A percentile compares a stretch with the other conserved stretches of the same genome.
Conservation (phyloP, 2,888 invertebrate species). For the Eudemis profundana region DNA sequence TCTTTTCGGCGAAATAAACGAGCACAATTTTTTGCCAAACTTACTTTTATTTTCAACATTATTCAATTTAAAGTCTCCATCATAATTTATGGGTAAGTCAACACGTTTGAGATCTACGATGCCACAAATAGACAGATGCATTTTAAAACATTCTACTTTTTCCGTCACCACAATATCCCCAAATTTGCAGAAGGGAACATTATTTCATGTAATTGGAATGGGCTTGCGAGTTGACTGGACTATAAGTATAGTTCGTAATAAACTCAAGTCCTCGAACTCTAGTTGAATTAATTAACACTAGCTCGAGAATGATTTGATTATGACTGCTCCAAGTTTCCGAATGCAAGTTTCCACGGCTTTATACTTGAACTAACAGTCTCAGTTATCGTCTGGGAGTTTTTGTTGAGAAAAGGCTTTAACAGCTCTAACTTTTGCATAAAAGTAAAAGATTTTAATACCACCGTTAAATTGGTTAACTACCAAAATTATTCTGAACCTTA, state of each 20-base stretch:
- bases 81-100: too few species aligned
- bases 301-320: slow-evolving; percentile 35
- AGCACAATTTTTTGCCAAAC: too few species aligned
- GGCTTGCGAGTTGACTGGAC: slow-evolving; percentile 4
- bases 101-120: too few species aligned
- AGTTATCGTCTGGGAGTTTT: neutral
- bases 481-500: too few species aligned
- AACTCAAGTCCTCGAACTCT: slow-evolving; percentile 29
- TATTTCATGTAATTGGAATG: slow-evolving; percentile 5
- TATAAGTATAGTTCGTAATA: slow-evolving; percentile 11
- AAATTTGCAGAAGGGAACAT: too few species aligned
- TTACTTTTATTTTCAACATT: too few species aligned
- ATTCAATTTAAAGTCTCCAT: too few species aligned
- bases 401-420: neutral
- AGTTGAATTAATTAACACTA: slow-evolving; percentile 33
- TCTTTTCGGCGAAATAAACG: too few species aligned
- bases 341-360: slow-evolving; percentile 23
- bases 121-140: too few species aligned
- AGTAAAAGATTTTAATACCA: neutral
- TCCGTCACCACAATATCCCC: too few species aligned
- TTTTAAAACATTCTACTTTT: too few species aligned
- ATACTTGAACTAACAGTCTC: slow-evolving; percentile 20
- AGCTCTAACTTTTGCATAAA: neutral
- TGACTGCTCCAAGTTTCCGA: slow-evolving; percentile 30
- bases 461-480: too few species aligned